Base-by-base conservation (phyloP, 2,888 invertebrate species). In the Oligia strigilis region DNA sequence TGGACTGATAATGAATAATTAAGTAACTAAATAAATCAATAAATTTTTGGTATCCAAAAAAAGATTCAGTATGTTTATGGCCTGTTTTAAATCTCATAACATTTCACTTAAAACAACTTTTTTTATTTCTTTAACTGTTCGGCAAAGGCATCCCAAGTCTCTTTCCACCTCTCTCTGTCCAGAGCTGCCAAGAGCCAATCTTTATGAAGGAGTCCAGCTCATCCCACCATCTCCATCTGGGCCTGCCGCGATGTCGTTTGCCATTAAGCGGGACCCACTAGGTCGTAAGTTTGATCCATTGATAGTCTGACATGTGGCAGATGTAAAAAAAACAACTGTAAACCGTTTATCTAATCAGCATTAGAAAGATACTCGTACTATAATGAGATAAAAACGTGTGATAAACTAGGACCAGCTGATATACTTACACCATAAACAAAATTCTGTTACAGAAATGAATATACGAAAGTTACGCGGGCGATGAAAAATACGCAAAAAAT, bases 331-430 rank as follows among this genome's bases (percentile, higher is more conserved):
- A 80, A 80, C 43, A 74, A 40, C 60, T n/a, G n/a, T 67, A 55
- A 71, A 46, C 17, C 8, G 14, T 4, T 40, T 85, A 87, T 84
- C 87, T 85, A 67, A 87, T 85, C 85, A 64, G 69, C n/a, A 72
- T 85, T 81, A 81, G 58, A 67, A 72, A 43, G 40, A 49, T 64
- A 72, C 58, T 66, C n/a, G 40, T 73, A 71, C 11, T 55, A 60
- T 4, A 67, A 43, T 55, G 17, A 84, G 70, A 84, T 85, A 78
- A 84, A 76, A 77, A 40, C 4, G 0, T 36, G 0, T 43, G 72
- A 84, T 66, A 80, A 73, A 65, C 43, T 46, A n/a, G 1, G 52
- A 46, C 36, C 23, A 66, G 73, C 55, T 65, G 1, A 83, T 49
- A 49, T 55, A 58, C 23, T 58, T 11, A 67, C 13, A 29, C 9